These are phyloP conservation scores for Antigone vipio DNA, from an alignment of 2,113 vertebrate genomes.

Conservation along the genomic window DNA sequence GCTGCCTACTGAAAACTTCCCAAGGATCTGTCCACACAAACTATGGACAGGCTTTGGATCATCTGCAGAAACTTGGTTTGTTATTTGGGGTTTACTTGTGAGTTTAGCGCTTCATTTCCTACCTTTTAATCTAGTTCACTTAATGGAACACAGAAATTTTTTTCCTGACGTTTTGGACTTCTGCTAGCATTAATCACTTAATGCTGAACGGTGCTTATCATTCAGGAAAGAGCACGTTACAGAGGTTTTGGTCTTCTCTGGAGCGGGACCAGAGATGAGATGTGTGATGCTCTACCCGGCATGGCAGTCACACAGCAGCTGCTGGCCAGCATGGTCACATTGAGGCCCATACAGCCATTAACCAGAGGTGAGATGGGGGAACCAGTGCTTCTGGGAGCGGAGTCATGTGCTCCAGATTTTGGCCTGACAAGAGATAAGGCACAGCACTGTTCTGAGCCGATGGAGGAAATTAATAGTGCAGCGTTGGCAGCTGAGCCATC, in stretches of 20 bases:
- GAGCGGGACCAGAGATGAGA: background rate
- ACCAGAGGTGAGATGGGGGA: background rate
- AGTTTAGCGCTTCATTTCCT: background rate
- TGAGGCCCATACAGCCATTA: fast-evolving
- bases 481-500: fast-evolving
- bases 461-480: background rate
- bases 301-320: background rate
- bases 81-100: background rate
- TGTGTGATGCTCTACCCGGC: background rate
- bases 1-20: background rate
- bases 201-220: background rate
- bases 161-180: background rate
- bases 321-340: fast-evolving
- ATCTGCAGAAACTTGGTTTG: background rate
- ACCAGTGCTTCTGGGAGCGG: background rate
- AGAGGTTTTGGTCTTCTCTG: background rate
- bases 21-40: background rate
- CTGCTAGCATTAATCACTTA: background rate
- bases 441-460: background rate
- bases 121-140: background rate
- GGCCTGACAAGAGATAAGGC: background rate
- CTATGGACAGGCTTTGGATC: background rate
- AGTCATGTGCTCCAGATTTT: background rate
- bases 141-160: background rate
- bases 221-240: background rate